A percentile compares a stretch with the other conserved stretches of the same genome.
phyloP scores from a whole-genome alignment of 2,888 invertebrate species.

The Trypoxylon attenuatum region DNA sequence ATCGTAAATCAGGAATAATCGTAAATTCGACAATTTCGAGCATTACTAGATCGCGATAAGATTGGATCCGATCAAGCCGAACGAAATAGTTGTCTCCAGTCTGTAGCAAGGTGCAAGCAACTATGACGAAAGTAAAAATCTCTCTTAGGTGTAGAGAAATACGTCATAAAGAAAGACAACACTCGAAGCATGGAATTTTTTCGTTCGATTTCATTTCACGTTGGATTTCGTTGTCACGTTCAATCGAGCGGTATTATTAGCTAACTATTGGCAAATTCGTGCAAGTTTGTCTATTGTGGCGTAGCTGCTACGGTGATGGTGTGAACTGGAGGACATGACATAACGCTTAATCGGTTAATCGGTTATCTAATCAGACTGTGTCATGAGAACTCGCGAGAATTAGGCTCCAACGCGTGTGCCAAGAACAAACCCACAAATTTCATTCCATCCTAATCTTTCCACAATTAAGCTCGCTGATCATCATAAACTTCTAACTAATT shows the following conservation, averaged over 20 bases:
- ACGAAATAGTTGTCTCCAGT: too few relatives aligned
- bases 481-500: too few relatives aligned
- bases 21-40: too few relatives aligned
- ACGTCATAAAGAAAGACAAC: conserved; percentile 1
- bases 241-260: conserved; percentile 20
- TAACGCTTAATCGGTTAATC: conserved; percentile 46
- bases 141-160: neutral
- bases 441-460: conserved; percentile 19
- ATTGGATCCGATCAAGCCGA: too few relatives aligned
- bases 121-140: neutral
- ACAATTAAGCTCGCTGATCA: too few relatives aligned
- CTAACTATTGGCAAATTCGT: conserved; percentile 40
- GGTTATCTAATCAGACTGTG: conserved; percentile 53
- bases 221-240: conserved; percentile 25
- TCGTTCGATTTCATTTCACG: neutral
- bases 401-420: neutral
- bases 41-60: too few relatives aligned
- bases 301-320: conserved; percentile 9
- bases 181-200: neutral
- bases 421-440: neutral
- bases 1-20: too few relatives aligned
- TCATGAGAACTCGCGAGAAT: conserved; percentile 1
- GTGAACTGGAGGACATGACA: conserved; percentile 41
- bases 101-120: too few relatives aligned
- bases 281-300: conserved; percentile 8